These are phyloP conservation scores for Anhinga anhinga DNA, from an alignment of 2,113 vertebrate genomes.

Conservation along the genomic window DNA sequence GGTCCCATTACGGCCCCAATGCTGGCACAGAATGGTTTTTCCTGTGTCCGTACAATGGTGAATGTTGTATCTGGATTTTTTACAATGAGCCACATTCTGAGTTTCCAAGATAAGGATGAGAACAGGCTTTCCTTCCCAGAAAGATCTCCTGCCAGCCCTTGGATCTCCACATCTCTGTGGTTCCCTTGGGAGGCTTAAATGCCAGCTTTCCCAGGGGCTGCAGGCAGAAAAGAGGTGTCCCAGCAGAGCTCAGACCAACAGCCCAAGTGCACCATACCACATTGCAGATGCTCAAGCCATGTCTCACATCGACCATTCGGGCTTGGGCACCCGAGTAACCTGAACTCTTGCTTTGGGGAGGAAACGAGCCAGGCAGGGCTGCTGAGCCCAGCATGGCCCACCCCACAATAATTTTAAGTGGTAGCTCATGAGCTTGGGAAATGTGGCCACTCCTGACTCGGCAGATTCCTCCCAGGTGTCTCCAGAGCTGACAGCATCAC, in stretches of 20 bases:
- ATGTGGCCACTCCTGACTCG: background rate
- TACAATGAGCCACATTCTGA: background rate
- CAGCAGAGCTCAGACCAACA: background rate
- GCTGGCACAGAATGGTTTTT: background rate
- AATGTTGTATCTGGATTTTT: background rate
- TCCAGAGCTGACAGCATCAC: background rate
- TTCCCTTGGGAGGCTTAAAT: background rate
- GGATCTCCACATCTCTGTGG: background rate
- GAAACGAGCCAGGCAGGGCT: background rate
- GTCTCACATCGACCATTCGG: background rate
- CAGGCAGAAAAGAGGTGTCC: background rate
- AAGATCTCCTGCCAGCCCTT: background rate
- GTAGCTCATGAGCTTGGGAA: background rate
- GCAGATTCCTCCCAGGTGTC: background rate
- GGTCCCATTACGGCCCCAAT: background rate
- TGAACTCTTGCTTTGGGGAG: background rate
- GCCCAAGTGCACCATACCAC: background rate
- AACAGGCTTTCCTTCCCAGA: background rate
- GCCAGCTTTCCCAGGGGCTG: background rate
- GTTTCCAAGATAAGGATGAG: background rate
- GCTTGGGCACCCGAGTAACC: background rate
- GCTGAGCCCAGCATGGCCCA: background rate
- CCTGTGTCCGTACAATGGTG: background rate
- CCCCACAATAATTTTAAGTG: background rate
- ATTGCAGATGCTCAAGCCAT: background rate